A percentile compares a stretch with the other conserved stretches of the same genome.
These are phyloP conservation scores for Elachura formosa DNA, from an alignment of 2,113 vertebrate genomes.

Conservation along the genomic window DNA sequence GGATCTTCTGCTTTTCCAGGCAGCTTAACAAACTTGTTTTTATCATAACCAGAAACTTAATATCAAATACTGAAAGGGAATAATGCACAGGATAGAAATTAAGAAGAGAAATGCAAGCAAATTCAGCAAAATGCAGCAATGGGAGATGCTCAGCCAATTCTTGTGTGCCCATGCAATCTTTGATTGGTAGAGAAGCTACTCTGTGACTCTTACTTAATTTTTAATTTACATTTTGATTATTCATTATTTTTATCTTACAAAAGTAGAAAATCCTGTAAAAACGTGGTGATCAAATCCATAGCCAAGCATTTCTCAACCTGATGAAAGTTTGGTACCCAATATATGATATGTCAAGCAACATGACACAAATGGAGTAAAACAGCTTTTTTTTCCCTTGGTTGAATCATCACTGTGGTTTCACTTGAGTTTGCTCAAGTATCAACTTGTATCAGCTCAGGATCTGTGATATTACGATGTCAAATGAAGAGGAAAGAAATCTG, in stretches of 20 bases:
- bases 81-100: background rate
- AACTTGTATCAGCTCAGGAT: background rate
- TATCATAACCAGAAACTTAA: background rate
- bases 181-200: background rate
- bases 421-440: background rate
- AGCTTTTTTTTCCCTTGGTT: background rate
- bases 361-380: fast-evolving
- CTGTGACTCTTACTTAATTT: background rate
- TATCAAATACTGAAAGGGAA: background rate
- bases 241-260: background rate
- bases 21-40: background rate
- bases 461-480: background rate
- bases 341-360: background rate
- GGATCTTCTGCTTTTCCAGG: background rate
- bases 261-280: background rate
- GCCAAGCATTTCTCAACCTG: background rate
- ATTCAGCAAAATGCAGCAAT: background rate
- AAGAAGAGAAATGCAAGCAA: background rate
- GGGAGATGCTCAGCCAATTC: background rate
- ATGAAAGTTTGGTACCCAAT: background rate
- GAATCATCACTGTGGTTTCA: background rate
- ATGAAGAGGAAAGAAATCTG: background rate
- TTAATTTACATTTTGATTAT: background rate
- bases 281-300: background rate
- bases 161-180: background rate